Conservation (phyloP, 2,113 vertebrate genomes). For the Pangasianodon hypophthalmus region DNA sequence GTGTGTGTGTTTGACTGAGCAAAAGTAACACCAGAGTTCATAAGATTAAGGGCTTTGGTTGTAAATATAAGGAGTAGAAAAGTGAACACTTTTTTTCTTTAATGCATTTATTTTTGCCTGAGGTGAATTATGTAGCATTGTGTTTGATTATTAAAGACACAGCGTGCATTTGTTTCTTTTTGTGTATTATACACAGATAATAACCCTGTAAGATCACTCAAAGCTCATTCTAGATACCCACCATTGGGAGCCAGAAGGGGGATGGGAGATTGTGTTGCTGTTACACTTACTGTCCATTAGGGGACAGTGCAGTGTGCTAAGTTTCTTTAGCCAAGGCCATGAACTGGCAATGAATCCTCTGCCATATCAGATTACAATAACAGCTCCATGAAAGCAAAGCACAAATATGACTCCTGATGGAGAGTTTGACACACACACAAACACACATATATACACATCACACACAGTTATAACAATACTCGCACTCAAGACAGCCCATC, state of each 20-base stretch:
- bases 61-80: background rate
- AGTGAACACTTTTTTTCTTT: background rate
- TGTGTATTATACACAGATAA: background rate
- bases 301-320: constrained; percentile 59
- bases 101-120: background rate
- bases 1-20: background rate
- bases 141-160: background rate
- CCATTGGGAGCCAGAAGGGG: constrained; percentile 28
- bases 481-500: constrained; percentile 34
- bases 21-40: background rate
- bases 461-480: constrained; percentile 24
- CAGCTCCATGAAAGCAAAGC: constrained; percentile 49
- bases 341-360: constrained; percentile 43
- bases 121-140: background rate
- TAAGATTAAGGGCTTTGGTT: background rate
- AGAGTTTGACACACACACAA: constrained; percentile 43
- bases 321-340: constrained; percentile 46
- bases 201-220: background rate
- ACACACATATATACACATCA: constrained; percentile 37
- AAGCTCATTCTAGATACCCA: background rate
- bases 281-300: constrained; percentile 40
- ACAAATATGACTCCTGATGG: constrained; percentile 48
- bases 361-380: constrained; percentile 54
- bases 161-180: background rate
- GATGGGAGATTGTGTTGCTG: constrained; percentile 37